These are phyloP conservation scores for Nasua narica DNA, from an alignment of 2,797 vertebrate species.

Conservation along the genomic window DNA sequence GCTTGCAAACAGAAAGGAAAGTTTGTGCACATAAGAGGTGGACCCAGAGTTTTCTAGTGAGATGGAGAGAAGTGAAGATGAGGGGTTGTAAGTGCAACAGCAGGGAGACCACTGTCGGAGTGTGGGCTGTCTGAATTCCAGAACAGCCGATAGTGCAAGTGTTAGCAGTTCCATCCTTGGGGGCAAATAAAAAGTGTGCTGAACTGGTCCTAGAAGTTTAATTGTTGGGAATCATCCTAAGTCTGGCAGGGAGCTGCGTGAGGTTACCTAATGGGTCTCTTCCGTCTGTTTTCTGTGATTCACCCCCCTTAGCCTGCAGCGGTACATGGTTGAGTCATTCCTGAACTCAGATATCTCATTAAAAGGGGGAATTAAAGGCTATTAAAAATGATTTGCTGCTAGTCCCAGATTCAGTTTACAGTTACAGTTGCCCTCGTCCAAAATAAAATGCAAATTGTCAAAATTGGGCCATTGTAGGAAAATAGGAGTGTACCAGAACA, in stretches of 20 bases:
- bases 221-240: not conserved
- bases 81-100: not conserved
- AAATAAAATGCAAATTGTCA: slow-evolving; percentile 64
- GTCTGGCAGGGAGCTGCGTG: slow-evolving; percentile 36
- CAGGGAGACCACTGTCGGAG: not conserved
- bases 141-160: not conserved
- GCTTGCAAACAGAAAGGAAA: not conserved
- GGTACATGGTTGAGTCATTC: slow-evolving; percentile 66
- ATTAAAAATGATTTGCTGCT: slow-evolving; percentile 74
- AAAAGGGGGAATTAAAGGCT: slow-evolving; percentile 69
- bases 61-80: not conserved
- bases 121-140: not conserved
- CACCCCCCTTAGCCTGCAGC: slow-evolving; percentile 49
- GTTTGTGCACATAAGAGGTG: not conserved
- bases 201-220: slow-evolving; percentile 51
- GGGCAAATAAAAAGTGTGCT: slow-evolving; percentile 3
- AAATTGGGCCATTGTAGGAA: not conserved
- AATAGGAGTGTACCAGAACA: not conserved
- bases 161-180: not conserved
- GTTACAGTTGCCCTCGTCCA: slow-evolving; percentile 55
- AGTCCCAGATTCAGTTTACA: slow-evolving; percentile 67
- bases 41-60: not conserved
- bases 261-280: slow-evolving; percentile 62
- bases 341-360: slow-evolving; percentile 66
- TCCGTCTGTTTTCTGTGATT: slow-evolving; percentile 56